Evolutionary conservation across 2,888 invertebrate genomes (phyloP).

Genomic region (Apamea monoglypha): DNA sequence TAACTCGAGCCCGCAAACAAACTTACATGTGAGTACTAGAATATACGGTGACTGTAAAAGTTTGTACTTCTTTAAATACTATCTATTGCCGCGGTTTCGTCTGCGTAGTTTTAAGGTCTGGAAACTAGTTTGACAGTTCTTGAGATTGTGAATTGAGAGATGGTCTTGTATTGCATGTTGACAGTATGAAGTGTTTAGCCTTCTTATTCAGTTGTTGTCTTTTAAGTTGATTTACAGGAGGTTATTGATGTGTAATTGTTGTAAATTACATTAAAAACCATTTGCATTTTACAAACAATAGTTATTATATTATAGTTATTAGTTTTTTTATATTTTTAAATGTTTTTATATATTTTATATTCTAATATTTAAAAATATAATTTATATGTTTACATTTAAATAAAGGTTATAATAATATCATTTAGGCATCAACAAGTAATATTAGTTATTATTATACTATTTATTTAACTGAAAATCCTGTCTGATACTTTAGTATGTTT

Average conservation of each 20-base stretch:
- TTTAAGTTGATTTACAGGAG: neutral
- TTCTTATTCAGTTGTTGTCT: no score
- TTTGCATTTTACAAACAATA: neutral
- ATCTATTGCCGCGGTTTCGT: neutral
- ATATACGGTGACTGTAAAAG: neutral
- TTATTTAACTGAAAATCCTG: neutral
- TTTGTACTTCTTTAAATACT: neutral
- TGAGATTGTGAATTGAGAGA: conserved; percentile 25
- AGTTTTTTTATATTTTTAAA: no score
- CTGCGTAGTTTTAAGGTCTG: no score
- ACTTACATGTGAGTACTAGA: conserved; percentile 34
- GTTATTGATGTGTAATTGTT: no score
- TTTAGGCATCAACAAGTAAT: neutral
- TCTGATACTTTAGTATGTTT: neutral
- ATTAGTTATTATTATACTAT: neutral
- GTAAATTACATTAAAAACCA: neutral
- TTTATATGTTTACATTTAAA: no score
- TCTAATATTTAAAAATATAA: no score
- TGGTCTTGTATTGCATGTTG: neutral
- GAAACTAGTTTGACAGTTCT: conserved; percentile 14
- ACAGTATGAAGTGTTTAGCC: neutral
- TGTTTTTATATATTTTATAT: no score
- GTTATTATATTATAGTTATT: no score
- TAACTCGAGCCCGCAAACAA: conserved; percentile 35
- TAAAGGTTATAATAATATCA: no score